Percentiles rank a stretch among this genome's conserved stretches.
phyloP scores from a whole-genome alignment of 2,888 invertebrate genomes.

The Thalpophila matura region DNA sequence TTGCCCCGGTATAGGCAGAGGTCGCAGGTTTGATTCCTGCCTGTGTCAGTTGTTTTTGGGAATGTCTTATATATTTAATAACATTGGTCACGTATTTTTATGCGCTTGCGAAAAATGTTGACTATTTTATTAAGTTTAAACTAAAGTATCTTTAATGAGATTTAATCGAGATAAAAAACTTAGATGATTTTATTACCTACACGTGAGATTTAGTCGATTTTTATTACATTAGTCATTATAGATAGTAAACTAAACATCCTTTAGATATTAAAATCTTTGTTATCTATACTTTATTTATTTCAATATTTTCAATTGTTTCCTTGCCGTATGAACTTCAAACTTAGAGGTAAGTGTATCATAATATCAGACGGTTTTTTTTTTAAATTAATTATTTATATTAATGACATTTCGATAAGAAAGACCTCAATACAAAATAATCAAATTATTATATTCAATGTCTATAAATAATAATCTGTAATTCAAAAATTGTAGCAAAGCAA shows the following conservation, averaged over 20 bases:
- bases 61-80: too few relatives aligned
- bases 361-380: conserved; percentile 14
- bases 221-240: conserved; percentile 1
- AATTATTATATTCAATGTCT: too few relatives aligned
- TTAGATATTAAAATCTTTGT: neutral
- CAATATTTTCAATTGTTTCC: conserved; percentile 6
- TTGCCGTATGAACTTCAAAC: conserved; percentile 23
- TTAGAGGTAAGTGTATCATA: conserved; percentile 4
- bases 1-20: too few relatives aligned
- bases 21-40: too few relatives aligned
- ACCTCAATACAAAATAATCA: conserved; percentile 21
- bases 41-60: too few relatives aligned
- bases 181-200: neutral
- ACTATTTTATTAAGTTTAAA: neutral
- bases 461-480: conserved; percentile 1
- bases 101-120: neutral
- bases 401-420: neutral
- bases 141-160: neutral
- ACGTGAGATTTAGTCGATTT: conserved; percentile 7
- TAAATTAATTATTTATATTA: conserved; percentile 11
- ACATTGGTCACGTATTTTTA: neutral
- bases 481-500: too few relatives aligned
- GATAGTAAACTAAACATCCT: neutral
- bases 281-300: conserved; percentile 7
- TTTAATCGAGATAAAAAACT: neutral